Base-by-base conservation (phyloP, 2,888 invertebrate genomes). In the Patella pellucida region DNA sequence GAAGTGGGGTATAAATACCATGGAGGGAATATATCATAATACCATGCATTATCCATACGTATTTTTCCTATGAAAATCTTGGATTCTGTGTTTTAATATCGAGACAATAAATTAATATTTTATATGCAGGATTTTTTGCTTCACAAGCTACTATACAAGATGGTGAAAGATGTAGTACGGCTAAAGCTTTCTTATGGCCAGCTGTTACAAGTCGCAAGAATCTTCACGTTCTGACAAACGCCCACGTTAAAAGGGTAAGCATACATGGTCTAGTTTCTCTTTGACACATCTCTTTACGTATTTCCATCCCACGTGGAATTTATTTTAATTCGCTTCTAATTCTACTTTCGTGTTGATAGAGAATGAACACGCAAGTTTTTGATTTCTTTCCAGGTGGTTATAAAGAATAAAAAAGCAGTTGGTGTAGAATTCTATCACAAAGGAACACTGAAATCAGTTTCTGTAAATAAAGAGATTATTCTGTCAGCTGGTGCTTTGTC, bases 401-500 rank as follows among this genome's bases (percentile, higher is more conserved):
- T 85, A 72, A 82, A 87, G 52, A 80, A 82, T 56, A 82, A 82
- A n/a, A 73, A 72, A 75, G 88, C 86, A 5, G 77, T 79, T 23
- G 87, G 85, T 7, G 86, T 89, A 69, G 82, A 85, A 74, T 84
- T 86, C 68, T 71, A 78, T n/a, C 82, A 78, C 56, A 78, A 83
- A 62, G 83, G 83, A 41, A 82, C 78, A 19, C 56, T 74, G 12
- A 69, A 78, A 9, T 71, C 51, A 16, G 83, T 87, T n/a, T 75
- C 78, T 72, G 84, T 85, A 62, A 77, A 76, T 52, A 81, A 81
- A 76, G 84, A 86, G 74, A 83, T 89, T 11, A 85, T 87, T 31
- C 81, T 89, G 50, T 86, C 86, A 31, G 90, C 88, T 7, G 90
- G 90, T 12, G 82, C 88, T 14, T 83, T 90, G 14, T 88, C 87